phyloP scores from a whole-genome alignment of 1,140 invertebrate genomes.

The Megalopta genalis region DNA sequence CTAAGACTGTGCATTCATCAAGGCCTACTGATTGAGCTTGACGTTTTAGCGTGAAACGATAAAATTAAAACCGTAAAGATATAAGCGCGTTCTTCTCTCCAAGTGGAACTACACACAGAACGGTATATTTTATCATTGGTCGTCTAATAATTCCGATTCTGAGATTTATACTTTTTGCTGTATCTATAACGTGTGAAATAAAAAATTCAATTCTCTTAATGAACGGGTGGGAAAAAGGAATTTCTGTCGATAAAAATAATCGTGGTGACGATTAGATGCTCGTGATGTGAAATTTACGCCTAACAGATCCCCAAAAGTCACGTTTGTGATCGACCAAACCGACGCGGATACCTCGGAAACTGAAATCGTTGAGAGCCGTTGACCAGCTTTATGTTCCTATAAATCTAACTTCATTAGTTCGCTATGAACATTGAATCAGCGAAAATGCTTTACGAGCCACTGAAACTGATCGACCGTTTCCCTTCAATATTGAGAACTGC shows the following conservation, averaged over 20 bases:
- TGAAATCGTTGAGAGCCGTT: slow-evolving; percentile 31
- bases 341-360: background rate
- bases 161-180: background rate
- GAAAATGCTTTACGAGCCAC: slow-evolving; percentile 38
- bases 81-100: background rate
- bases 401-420: slow-evolving; percentile 56
- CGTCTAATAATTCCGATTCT: background rate
- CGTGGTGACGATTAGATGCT: background rate
- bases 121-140: background rate
- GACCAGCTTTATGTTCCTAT: slow-evolving; percentile 49
- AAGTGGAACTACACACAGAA: background rate
- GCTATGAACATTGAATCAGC: slow-evolving; percentile 23
- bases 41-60: background rate
- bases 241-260: background rate
- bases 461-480: background rate
- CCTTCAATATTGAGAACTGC: background rate
- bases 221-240: background rate
- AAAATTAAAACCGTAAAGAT: slow-evolving; percentile 10
- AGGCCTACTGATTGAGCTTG: background rate
- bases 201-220: background rate
- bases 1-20: background rate
- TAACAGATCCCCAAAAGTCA: slow-evolving; percentile 17
- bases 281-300: background rate
- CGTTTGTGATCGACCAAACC: slow-evolving; percentile 33
- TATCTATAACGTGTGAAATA: background rate